A percentile compares a stretch with the other conserved stretches of the same genome.
Conservation (phyloP, 2,888 invertebrate species). For the Caenorhabditis wallacei region DNA sequence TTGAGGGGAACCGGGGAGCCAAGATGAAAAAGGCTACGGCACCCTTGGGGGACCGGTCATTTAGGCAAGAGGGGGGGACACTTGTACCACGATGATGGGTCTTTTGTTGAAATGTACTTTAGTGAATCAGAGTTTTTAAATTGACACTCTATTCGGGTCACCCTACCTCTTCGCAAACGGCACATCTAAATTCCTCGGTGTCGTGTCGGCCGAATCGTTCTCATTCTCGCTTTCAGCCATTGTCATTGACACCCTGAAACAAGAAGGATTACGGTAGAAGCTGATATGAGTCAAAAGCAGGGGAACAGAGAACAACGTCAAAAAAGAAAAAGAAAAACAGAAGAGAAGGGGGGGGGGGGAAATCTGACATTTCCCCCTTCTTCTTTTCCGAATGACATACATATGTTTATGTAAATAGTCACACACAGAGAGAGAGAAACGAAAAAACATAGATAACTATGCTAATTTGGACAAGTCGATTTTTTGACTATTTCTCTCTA, state of each 20-base stretch:
- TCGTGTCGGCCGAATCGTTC: constrained; percentile 18
- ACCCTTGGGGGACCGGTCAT: neutral
- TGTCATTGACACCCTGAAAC: constrained; percentile 37
- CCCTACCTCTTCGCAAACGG: constrained; percentile 55
- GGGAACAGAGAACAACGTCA: neutral
- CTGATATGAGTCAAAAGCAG: neutral
- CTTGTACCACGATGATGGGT: neutral
- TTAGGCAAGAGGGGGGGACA: neutral
- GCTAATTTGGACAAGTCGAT: constrained; percentile 10
- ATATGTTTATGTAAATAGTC: constrained; percentile 38
- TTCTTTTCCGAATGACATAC: constrained; percentile 29
- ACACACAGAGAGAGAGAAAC: neutral
- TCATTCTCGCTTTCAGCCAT: constrained; percentile 56
- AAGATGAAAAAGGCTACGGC: no score
- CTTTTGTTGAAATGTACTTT: neutral
- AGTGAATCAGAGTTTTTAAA: neutral
- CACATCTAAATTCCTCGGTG: constrained; percentile 49
- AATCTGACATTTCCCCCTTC: constrained; percentile 35
- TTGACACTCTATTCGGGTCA: no score
- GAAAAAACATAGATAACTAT: constrained; percentile 29
- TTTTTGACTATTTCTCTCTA: neutral
- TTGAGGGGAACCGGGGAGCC: no score
- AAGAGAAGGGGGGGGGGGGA: no score
- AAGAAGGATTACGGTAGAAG: neutral
- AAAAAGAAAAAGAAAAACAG: constrained; percentile 2